These are phyloP conservation scores for Acinonyx jubatus DNA, from an alignment of 2,113 vertebrate genomes.

Conservation along the genomic window DNA sequence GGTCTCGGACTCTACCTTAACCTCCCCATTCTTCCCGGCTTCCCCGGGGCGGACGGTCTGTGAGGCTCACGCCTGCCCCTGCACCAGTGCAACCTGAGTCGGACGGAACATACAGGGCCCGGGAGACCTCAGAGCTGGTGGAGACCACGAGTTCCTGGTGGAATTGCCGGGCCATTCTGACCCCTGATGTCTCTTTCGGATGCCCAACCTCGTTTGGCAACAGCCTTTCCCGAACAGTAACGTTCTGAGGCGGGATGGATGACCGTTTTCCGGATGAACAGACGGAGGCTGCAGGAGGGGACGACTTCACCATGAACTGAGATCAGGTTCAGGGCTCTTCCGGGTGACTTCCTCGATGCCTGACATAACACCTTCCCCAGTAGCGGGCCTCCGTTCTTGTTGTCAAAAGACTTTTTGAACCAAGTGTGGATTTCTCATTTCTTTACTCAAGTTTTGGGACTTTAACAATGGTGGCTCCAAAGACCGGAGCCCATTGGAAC, in stretches of 20 bases:
- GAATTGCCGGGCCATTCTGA: accelerated
- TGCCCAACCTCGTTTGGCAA: background rate
- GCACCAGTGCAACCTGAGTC: background rate
- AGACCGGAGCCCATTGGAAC: background rate
- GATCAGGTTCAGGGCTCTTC: background rate
- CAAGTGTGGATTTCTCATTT: background rate
- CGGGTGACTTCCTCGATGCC: background rate
- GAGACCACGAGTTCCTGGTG: background rate
- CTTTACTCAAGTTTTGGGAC: background rate
- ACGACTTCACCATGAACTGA: background rate
- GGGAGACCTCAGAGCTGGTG: accelerated
- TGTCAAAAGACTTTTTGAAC: background rate
- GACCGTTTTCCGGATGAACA: background rate
- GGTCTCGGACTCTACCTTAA: accelerated
- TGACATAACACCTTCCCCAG: too few relatives aligned
- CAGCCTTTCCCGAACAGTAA: background rate
- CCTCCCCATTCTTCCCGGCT: too few relatives aligned
- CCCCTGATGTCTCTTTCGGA: background rate
- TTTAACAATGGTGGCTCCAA: background rate
- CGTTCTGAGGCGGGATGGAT: background rate
- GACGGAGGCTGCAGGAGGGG: background rate
- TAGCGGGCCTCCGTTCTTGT: background rate
- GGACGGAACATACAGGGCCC: background rate
- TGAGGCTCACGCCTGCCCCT: background rate
- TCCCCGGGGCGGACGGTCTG: background rate